Percentiles rank a stretch among this genome's conserved stretches.
phyloP scores from a whole-genome alignment of 2,888 invertebrate genomes.

The Cyclophora albipunctata region DNA sequence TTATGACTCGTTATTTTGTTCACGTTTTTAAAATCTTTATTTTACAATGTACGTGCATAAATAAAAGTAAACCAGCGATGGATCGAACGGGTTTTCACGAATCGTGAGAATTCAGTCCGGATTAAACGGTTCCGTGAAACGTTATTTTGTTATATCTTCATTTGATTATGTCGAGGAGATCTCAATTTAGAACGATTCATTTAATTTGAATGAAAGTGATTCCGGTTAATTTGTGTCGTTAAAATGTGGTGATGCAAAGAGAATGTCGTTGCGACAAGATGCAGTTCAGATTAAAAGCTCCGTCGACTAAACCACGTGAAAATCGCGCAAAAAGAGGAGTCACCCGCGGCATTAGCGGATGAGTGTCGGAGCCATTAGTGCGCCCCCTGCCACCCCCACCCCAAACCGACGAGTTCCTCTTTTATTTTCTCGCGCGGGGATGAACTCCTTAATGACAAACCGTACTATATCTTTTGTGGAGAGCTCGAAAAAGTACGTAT shows the following conservation, averaged over 20 bases:
- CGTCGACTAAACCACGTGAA: conserved; percentile 73
- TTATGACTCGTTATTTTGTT: conserved; percentile 22
- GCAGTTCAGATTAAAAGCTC: conserved; percentile 72
- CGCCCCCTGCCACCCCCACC: conserved; percentile 36
- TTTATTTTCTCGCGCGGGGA: conserved; percentile 76
- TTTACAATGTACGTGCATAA: conserved; percentile 1
- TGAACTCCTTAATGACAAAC: conserved; percentile 77
- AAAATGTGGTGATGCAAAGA: conserved; percentile 34
- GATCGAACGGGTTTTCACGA: no score
- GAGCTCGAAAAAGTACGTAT: conserved; percentile 74
- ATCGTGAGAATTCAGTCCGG: no score
- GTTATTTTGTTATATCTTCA: no score
- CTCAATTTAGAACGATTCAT: no score
- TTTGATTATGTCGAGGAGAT: no score
- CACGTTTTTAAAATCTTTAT: conserved; percentile 21
- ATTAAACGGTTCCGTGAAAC: no score
- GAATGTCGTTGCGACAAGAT: conserved; percentile 58
- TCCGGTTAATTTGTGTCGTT: no score
- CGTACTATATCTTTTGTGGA: conserved; percentile 76
- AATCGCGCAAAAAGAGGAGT: conserved; percentile 74
- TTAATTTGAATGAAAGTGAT: no score
- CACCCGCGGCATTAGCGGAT: conserved; percentile 76
- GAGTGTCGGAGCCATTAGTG: conserved; percentile 75
- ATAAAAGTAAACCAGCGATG: neutral
- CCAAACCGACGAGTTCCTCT: conserved; percentile 58